Evolutionary conservation across 1,140 invertebrate species (phyloP).

Genomic region (Stegodyphus mimosarum): DNA sequence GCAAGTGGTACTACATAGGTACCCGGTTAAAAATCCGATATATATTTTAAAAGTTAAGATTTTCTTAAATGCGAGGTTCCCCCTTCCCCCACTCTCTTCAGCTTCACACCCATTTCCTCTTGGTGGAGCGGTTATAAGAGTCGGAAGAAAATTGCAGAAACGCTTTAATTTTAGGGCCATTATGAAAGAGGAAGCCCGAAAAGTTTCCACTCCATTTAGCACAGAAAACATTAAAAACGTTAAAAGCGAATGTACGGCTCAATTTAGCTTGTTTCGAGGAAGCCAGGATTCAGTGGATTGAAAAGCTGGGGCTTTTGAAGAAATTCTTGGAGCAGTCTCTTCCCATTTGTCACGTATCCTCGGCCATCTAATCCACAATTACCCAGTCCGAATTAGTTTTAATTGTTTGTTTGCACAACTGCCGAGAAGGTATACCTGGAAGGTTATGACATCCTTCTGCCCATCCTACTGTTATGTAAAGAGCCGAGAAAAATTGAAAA

Average conservation of each 20-base stretch:
- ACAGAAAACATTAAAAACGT: slow-evolving; percentile 57
- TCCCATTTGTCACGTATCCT: slow-evolving; percentile 51
- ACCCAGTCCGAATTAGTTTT: slow-evolving; percentile 49
- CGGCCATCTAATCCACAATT: slow-evolving; percentile 31
- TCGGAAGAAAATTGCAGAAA: slow-evolving; percentile 43
- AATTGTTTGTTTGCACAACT: slow-evolving; percentile 53
- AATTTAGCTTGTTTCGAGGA: slow-evolving; percentile 49
- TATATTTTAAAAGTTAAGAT: slow-evolving; percentile 59
- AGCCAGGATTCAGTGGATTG: background rate
- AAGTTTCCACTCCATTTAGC: slow-evolving; percentile 47
- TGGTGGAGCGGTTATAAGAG: slow-evolving; percentile 4
- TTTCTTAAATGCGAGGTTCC: slow-evolving; percentile 45
- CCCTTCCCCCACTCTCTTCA: background rate
- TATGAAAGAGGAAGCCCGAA: slow-evolving; percentile 23
- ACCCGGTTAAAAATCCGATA: slow-evolving; percentile 51
- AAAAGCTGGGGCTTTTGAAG: slow-evolving; percentile 10
- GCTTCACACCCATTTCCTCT: background rate
- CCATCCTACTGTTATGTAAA: too few species aligned
- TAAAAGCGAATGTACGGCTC: slow-evolving; percentile 54
- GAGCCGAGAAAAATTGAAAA: too few species aligned
- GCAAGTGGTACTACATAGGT: slow-evolving; percentile 35
- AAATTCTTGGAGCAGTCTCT: slow-evolving; percentile 1
- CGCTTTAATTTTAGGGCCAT: slow-evolving; percentile 56
- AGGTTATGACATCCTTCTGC: background rate
- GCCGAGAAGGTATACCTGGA: background rate